A percentile compares a stretch with the other conserved stretches of the same genome.
Conservation (phyloP, 2,113 vertebrate genomes). For the Phylloscopus trochilus region DNA sequence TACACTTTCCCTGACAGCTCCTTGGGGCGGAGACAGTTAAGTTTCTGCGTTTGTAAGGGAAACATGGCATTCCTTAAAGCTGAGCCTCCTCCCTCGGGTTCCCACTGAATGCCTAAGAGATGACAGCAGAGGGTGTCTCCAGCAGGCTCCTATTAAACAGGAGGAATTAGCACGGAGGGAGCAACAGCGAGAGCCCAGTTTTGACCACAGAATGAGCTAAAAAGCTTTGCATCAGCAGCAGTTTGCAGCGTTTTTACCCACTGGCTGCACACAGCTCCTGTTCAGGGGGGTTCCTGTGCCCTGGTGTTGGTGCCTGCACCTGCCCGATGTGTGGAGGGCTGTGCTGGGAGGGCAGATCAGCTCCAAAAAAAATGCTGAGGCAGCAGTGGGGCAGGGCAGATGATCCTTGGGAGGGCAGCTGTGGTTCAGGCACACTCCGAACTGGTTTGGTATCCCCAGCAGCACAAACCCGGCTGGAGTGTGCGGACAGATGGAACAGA, state of each 20-base stretch:
- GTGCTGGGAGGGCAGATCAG: neutral
- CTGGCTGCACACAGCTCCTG: neutral
- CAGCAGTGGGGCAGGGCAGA: neutral
- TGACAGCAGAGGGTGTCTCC: conserved; percentile 61
- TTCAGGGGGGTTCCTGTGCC: neutral
- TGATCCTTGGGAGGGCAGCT: neutral
- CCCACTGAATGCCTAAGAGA: conserved; percentile 55
- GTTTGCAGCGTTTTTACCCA: neutral
- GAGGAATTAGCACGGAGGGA: neutral
- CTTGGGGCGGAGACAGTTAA: conserved; percentile 35
- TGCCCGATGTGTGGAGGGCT: neutral
- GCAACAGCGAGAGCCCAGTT: neutral
- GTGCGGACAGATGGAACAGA: neutral
- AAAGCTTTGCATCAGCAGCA: neutral
- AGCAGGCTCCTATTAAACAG: conserved; percentile 36
- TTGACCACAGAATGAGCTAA: conserved; percentile 14
- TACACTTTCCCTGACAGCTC: conserved; percentile 2
- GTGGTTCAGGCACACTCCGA: neutral
- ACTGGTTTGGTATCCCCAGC: neutral
- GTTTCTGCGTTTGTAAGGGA: neutral
- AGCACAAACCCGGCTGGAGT: fast-evolving
- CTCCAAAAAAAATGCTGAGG: neutral
- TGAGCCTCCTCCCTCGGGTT: conserved; percentile 60
- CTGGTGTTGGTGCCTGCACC: neutral
- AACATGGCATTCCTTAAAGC: conserved; percentile 56